Evolutionary conservation across 2,888 invertebrate genomes (phyloP), one percentile per base, ranked within the genome.

Genomic region (Trichopoda pennipes): DNA sequence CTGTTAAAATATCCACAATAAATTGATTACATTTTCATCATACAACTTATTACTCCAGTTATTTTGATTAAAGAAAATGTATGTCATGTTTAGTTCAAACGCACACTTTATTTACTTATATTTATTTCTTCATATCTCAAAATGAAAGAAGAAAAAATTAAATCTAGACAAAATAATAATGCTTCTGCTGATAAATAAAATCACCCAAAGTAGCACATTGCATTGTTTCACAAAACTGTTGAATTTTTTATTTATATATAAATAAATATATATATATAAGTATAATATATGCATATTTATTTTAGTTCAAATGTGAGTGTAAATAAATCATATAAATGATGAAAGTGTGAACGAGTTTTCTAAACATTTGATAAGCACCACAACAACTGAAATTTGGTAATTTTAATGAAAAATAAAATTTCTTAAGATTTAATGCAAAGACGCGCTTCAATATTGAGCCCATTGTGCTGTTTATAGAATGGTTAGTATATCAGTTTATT

Each of bases 311-410:
- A 56, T 1, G 2, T 8, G 16, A 53, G 19, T 58, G 58, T 58
- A 70, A 69, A 42, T 58, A 17, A n/a, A 49, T 51, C 2, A 44
- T 42, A 72, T 74, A 78, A 81, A 75, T 75, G 64, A 72, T 66
- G 42, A 79, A 82, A 82, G 64, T 69, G 72, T 78, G 63, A 44
- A 44, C 51, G 7, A 60, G 21, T 51, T 42, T 68, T 17, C 9
- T 28, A 12, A 38, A 12, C 2, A 38, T 63, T 63, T 63, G 55
- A 73, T 63, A 63, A 53, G 35, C 12, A 35, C n/a, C n/a, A n/a
- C n/a, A n/a, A n/a, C 17, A 53, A 28, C 19, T 44, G 17, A 47
- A 82, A 76, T 58, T 82, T 51, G 75, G 79, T 79, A 75, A 76
- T 56, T 72, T 79, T 56, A 79, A 76, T 79, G 61, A 68, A 63